Base-by-base conservation (phyloP, 2,888 invertebrate species). In the Netelia inedita region DNA sequence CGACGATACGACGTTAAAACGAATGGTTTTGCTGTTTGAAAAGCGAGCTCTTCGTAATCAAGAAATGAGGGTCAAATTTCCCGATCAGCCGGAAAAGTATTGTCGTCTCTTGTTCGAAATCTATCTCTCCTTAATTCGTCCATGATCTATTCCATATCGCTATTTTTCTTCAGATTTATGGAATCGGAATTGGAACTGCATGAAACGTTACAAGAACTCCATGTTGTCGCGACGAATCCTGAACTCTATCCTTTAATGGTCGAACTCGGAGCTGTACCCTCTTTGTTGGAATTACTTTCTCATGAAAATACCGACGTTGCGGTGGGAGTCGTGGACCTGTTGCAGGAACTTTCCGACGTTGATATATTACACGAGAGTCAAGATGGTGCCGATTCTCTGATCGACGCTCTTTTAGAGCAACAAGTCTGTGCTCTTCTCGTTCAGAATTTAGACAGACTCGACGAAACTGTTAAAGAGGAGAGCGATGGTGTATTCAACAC, bases 51-150 rank as follows among this genome's bases (percentile, higher is more conserved):
- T 98, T 9, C 97, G 96, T 92, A 99, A 99, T 93, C 97, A 99
- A 93, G 99, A 99, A 94, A 98, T 99, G 97, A 95, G 99, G 87
- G 99, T 99, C 14, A 99, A 99, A 94, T 99, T 98, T 94, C 98
- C 99, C 0, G 99, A 99, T 92, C 96, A 97, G 90, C 98, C 99
- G 8, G 98, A 99, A 93, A 99, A 99, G 95, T 96, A 93, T 90
- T 35, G 3, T 0, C 0, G 6, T 6, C 35, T 35, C 35, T 35
- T 35, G 5, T 35, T 35, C 35, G 35, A 35, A 35, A 35, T 35
- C 6, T 35, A 35, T 6, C 35, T 35, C 35, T 35, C 6, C 3
- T 28, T 28, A 28, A 28, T 2, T 28, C 28, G 28, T 28, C 28
- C 2, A 28, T 28, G 28, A 5, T 43, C 0, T 1, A 5, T 1